Percentiles rank a stretch among this genome's conserved stretches.
These are phyloP conservation scores for Pyrrhia umbra DNA, from an alignment of 2,888 invertebrate genomes.

Conservation along the genomic window DNA sequence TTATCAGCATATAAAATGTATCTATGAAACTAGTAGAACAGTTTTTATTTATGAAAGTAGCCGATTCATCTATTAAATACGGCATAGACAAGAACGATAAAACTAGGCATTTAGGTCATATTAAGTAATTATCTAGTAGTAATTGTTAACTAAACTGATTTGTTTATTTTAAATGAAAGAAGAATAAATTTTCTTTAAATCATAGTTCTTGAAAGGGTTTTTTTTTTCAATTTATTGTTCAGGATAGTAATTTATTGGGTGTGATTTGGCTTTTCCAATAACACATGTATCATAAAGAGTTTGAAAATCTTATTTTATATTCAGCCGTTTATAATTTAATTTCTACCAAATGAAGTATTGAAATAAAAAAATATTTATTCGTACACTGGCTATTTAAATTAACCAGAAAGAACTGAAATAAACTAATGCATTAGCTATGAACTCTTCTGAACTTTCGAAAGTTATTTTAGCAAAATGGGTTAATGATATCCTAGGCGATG, in stretches of 20 bases:
- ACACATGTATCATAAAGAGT: too few relatives aligned
- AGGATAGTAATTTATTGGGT: too few relatives aligned
- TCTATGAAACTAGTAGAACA: constrained; percentile 16
- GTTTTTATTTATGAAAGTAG: constrained; percentile 15
- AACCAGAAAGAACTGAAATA: constrained; percentile 9
- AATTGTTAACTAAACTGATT: constrained; percentile 22
- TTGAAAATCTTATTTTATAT: too few relatives aligned
- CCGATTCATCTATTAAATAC: constrained; percentile 28
- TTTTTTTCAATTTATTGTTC: too few relatives aligned
- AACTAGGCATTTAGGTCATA: constrained; percentile 46
- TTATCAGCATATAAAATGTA: constrained; percentile 30
- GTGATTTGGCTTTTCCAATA: too few relatives aligned
- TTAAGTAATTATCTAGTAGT: constrained; percentile 19
- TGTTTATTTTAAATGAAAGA: constrained; percentile 10
- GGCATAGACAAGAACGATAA: constrained; percentile 27
- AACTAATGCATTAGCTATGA: constrained; percentile 16
- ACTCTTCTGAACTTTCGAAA: constrained; percentile 10
- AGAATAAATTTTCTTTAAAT: constrained; percentile 14
- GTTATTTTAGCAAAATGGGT: constrained; percentile 36
- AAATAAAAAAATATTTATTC: not conserved
- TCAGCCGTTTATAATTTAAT: too few relatives aligned
- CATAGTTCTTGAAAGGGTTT: too few relatives aligned
- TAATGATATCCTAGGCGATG: constrained; percentile 46
- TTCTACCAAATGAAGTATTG: too few relatives aligned
- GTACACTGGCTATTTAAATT: not conserved